Conservation (phyloP, 2,888 invertebrate species). For the Imbricaverruca yamaguchii region DNA sequence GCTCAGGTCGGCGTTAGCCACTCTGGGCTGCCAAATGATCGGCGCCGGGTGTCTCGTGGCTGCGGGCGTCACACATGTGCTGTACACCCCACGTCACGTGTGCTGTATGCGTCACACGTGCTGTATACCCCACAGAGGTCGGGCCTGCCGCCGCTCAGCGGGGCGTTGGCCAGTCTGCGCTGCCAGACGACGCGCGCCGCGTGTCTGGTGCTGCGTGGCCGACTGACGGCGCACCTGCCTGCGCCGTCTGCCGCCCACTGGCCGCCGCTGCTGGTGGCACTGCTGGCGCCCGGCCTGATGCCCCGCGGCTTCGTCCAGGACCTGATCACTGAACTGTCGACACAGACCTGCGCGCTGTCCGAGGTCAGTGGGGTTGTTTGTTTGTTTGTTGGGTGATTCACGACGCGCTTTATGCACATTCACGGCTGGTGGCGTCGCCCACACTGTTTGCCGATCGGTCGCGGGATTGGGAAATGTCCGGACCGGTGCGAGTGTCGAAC, state of each 20-base stretch:
- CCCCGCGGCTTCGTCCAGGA: neutral
- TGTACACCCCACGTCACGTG: neutral
- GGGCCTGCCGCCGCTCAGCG: neutral
- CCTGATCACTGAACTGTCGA: neutral
- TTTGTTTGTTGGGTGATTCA: too few species aligned
- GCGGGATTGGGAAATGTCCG: too few species aligned
- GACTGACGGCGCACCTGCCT: neutral
- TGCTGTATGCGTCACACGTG: too few species aligned
- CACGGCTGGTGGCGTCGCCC: too few species aligned
- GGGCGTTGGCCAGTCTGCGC: neutral
- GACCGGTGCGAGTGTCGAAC: too few species aligned
- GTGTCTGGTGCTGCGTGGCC: neutral
- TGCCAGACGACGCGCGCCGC: neutral
- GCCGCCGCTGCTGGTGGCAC: slow-evolving; percentile 6
- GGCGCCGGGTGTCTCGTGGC: too few species aligned
- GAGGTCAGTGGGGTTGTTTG: neutral
- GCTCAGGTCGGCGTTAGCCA: too few species aligned
- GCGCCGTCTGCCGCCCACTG: neutral
- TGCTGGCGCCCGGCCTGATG: neutral
- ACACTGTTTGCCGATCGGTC: too few species aligned
- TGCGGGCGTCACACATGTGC: too few species aligned
- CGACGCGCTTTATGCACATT: too few species aligned
- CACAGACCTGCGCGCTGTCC: neutral
- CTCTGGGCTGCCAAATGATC: too few species aligned
- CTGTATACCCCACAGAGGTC: neutral